Conservation (phyloP, 2,113 vertebrate genomes). For the Phocoena phocoena region DNA sequence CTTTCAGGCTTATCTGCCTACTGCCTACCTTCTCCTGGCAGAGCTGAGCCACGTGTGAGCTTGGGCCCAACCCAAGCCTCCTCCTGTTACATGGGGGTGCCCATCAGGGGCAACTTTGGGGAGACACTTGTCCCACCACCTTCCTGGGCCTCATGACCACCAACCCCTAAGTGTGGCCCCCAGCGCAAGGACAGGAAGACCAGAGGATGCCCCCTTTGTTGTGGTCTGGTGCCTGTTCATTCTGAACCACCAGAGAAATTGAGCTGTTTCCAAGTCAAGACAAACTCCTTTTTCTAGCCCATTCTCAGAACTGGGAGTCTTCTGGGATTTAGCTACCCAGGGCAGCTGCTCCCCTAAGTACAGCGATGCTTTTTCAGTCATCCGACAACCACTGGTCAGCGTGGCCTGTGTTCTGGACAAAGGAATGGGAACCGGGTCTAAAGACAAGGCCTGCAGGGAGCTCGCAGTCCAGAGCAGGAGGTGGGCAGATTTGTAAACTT, state of each 20-base stretch:
- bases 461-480: fast-evolving
- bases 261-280: background rate
- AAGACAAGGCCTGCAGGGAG: background rate
- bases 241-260: background rate
- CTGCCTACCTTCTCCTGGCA: background rate
- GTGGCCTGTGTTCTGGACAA: background rate
- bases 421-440: background rate
- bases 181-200: background rate
- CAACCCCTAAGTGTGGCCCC: background rate
- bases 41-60: background rate
- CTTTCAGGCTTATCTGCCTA: background rate
- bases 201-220: background rate
- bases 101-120: background rate
- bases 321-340: background rate
- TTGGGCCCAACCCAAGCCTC: background rate
- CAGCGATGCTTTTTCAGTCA: background rate
- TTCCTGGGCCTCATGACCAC: background rate
- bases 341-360: background rate
- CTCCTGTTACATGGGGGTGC: background rate
- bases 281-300: background rate
- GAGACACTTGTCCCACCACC: background rate
- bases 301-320: background rate
- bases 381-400: too few relatives aligned
- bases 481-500: background rate
- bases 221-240: background rate